These are phyloP conservation scores for Parotia lawesii DNA, from an alignment of 2,113 vertebrate species.

Conservation along the genomic window DNA sequence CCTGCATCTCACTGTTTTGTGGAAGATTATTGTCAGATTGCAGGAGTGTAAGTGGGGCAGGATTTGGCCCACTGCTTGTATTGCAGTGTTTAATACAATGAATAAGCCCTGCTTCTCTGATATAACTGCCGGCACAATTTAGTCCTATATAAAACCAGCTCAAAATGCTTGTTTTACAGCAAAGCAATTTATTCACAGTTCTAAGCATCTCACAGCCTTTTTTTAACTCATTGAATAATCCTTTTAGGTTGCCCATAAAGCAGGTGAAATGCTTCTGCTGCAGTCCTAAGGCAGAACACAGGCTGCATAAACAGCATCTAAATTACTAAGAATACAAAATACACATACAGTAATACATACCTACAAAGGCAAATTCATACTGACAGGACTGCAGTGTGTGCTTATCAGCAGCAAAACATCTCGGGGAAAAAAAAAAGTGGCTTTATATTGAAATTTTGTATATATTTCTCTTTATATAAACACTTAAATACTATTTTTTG, in stretches of 20 bases:
- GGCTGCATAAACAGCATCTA: conserved; percentile 65
- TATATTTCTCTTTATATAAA: conserved; percentile 20
- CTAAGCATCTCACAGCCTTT: conserved; percentile 50
- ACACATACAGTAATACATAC: conserved; percentile 62
- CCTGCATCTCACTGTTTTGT: not conserved
- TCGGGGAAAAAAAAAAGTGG: conserved; percentile 18
- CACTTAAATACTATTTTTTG: conserved; percentile 51
- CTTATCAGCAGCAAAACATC: conserved; percentile 63
- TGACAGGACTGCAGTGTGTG: conserved; percentile 62
- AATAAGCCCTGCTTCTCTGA: not conserved
- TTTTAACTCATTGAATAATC: conserved; percentile 63
- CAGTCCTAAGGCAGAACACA: conserved; percentile 65
- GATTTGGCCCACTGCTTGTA: conserved; percentile 20
- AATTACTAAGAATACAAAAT: conserved; percentile 65
- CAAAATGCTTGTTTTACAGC: conserved; percentile 60
- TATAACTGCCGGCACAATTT: conserved; percentile 21
- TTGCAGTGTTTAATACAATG: not conserved
- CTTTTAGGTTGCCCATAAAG: conserved; percentile 65
- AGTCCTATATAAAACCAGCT: conserved; percentile 15
- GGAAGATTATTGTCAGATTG: not conserved
- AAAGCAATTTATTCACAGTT: conserved; percentile 64
- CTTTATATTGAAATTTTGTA: not conserved
- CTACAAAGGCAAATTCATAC: conserved; percentile 67
- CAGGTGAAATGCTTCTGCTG: conserved; percentile 66
- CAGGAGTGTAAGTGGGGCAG: not conserved